Evolutionary conservation across 2,888 invertebrate species (phyloP).

Genomic region (Salticus scenicus): DNA sequence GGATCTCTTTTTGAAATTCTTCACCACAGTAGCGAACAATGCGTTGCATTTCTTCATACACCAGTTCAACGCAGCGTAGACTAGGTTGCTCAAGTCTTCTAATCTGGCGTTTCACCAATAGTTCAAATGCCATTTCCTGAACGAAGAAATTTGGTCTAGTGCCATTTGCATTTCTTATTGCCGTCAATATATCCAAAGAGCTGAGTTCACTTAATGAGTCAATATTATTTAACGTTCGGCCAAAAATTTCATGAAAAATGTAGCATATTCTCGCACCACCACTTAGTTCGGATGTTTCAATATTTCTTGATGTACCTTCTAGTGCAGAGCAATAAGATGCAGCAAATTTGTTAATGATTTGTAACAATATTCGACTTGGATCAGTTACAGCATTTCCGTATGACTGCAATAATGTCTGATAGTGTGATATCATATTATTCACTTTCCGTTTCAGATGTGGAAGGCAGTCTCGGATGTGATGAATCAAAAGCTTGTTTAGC

Average conservation of each 20-base stretch:
- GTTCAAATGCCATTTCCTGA: constrained; percentile 92
- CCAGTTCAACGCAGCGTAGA: constrained; percentile 95
- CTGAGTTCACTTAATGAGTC: constrained; percentile 94
- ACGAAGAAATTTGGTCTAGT: constrained; percentile 79
- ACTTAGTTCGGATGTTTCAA: constrained; percentile 97
- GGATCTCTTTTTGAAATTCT: constrained; percentile 95
- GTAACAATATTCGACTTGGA: constrained; percentile 95
- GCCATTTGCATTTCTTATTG: constrained; percentile 96
- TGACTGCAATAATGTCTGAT: constrained; percentile 94
- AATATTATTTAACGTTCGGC: constrained; percentile 93
- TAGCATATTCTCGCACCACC: constrained; percentile 99
- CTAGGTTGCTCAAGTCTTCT: constrained; percentile 97
- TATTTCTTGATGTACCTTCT: constrained; percentile 97
- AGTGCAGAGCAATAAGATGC: constrained; percentile 98
- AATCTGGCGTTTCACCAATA: constrained; percentile 98
- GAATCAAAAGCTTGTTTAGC: constrained; percentile 96
- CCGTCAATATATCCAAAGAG: constrained; percentile 97
- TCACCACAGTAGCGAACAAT: constrained; percentile 99
- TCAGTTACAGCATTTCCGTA: constrained; percentile 98
- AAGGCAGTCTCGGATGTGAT: constrained; percentile 98
- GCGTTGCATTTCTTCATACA: constrained; percentile 99
- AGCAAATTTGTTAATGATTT: constrained; percentile 99
- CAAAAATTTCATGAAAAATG: constrained; percentile 99
- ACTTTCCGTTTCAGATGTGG: constrained; percentile 99
- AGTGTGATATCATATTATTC: constrained; percentile 98